Percentiles rank a stretch among this genome's conserved stretches.
Conservation (phyloP, 2,888 invertebrate species). For the Dasypolia templi region DNA sequence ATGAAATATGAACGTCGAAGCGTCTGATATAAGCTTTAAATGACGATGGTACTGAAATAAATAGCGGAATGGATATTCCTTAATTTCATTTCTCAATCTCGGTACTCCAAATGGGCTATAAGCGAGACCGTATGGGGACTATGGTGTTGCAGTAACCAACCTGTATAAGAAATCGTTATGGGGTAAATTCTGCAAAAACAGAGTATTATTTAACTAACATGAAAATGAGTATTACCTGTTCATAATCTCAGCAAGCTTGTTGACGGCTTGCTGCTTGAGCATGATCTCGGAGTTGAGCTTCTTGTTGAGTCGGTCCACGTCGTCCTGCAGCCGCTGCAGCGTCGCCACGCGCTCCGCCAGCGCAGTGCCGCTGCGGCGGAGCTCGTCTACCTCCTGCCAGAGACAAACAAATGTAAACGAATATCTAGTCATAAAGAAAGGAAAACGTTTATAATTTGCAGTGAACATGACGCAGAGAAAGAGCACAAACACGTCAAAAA, state of each 20-base stretch:
- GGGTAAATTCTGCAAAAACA: too few species aligned
- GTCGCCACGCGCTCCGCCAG: conserved; percentile 94
- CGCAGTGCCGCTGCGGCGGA: conserved; percentile 93
- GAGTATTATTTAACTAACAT: neutral
- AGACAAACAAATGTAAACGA: neutral
- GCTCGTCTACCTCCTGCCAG: conserved; percentile 95
- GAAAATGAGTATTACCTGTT: conserved; percentile 92
- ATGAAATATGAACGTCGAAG: neutral
- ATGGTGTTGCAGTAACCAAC: neutral
- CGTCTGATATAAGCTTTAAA: neutral
- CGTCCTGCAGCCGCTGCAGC: conserved; percentile 93
- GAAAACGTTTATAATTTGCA: too few species aligned
- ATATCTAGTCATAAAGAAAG: too few species aligned
- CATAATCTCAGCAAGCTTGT: conserved; percentile 99
- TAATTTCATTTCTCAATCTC: neutral
- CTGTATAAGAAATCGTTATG: neutral
- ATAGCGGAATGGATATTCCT: neutral
- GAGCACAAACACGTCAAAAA: too few species aligned
- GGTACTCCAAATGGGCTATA: neutral
- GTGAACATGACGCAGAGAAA: too few species aligned
- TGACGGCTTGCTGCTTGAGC: conserved; percentile 98
- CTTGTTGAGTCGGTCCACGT: conserved; percentile 94
- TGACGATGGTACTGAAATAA: neutral
- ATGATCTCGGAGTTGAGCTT: conserved; percentile 96
- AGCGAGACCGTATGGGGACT: neutral